Evolutionary conservation across 2,797 vertebrate species (phyloP), one percentile per base, ranked within the genome.

Genomic region (Erethizon dorsatum): DNA sequence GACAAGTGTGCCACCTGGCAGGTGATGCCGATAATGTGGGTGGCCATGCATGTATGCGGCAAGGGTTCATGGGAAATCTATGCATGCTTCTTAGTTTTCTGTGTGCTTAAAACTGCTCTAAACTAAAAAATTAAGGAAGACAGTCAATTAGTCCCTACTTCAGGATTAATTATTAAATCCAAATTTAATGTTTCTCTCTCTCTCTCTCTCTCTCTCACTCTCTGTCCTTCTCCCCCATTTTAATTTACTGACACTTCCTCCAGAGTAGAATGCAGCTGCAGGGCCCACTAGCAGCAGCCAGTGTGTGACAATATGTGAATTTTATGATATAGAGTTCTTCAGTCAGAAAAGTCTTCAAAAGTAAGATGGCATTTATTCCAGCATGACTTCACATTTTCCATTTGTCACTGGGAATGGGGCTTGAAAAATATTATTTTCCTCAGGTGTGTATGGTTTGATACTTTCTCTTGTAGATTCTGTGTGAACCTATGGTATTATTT

Each of bases 341-440:
- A 50, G 2, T 92, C 50, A 61, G 13, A 93, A 87, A 84, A 18
- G 1, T 45, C 17, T 73, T 90, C 67, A 90, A 79, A 69, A 22
- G 50, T 3, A 87, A 61, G 65, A 56, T 83, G 14, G 50, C 59
- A 28, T 2, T 61, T 83, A 73, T 57, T 78, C 13, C 3, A 80
- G 5, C 18, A 26, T 26, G 67, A 79, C 2, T 50, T 94, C 13
- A 52, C 33, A 17, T 65, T 89, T 86, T 33, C 37, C 41, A 45
- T 33, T 61, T 57, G 79, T 93, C 79, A 28, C 20, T 56, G 52
- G 41, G 3, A 93, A 90, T 63, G 14, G 14, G 7, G n/a, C 13
- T 88, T 63, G 15, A 75, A 28, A 33, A 54, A 41, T 69, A 54
- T 37, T 67, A n/a, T 79, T 90, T 92, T 82, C 37, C n/a, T 67